phyloP scores from a whole-genome alignment of 2,113 vertebrate species.

The Cettia cetti region DNA sequence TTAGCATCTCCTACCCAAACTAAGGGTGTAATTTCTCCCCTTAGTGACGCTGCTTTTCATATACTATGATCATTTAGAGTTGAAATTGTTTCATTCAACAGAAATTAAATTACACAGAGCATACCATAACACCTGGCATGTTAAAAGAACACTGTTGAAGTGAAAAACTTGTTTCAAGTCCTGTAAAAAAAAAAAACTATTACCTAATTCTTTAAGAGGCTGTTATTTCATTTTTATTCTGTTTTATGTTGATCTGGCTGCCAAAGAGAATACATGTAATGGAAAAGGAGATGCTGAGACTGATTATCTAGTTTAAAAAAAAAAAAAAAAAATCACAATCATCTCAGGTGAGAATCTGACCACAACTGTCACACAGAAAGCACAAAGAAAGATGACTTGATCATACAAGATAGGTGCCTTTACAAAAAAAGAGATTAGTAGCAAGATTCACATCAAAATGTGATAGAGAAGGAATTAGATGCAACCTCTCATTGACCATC shows the following conservation, averaged over 20 bases:
- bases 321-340: background rate
- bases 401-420: background rate
- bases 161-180: background rate
- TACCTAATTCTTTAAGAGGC: background rate
- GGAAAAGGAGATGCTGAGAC: background rate
- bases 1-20: background rate
- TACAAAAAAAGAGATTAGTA: background rate
- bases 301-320: background rate
- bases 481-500: background rate
- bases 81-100: background rate
- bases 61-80: background rate
- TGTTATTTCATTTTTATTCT: background rate
- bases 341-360: background rate
- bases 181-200: background rate
- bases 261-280: background rate
- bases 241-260: background rate
- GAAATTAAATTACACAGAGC: background rate
- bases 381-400: background rate
- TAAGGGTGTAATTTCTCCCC: background rate
- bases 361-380: background rate
- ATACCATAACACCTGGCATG: background rate
- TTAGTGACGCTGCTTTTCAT: background rate
- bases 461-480: background rate
- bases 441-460: background rate
- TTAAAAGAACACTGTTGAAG: background rate